phyloP scores from a whole-genome alignment of 2,797 vertebrate species.

The Arremon aurantiirostris region DNA sequence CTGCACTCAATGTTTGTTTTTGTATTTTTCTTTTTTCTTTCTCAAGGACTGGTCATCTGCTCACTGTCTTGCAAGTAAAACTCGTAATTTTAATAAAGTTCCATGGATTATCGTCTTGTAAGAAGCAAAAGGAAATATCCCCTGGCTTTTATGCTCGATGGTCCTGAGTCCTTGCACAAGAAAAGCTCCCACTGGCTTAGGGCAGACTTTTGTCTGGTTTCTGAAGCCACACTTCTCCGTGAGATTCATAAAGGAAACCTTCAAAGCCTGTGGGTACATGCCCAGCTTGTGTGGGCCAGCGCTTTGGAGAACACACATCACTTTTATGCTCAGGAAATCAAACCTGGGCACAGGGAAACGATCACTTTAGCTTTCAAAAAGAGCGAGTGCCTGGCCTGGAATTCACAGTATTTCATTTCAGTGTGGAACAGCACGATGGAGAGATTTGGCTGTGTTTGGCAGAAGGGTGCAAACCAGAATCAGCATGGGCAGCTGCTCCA shows the following conservation, averaged over 20 bases:
- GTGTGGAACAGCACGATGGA: not conserved
- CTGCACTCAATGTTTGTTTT: fast-evolving
- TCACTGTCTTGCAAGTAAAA: not conserved
- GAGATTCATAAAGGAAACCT: not conserved
- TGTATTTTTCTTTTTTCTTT: not conserved
- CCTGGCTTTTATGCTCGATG: not conserved
- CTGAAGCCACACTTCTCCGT: not conserved
- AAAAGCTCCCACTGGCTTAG: not conserved
- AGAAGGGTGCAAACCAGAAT: not conserved
- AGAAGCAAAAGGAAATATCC: not conserved
- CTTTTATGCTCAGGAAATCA: slow-evolving; percentile 21
- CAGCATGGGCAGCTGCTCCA: fast-evolving
- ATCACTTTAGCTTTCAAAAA: slow-evolving; percentile 37
- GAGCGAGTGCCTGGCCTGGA: not conserved
- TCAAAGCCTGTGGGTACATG: not conserved
- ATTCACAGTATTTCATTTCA: slow-evolving; percentile 5
- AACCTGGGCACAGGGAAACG: slow-evolving; percentile 3
- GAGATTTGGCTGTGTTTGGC: not conserved
- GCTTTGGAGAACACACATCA: not conserved
- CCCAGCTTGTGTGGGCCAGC: slow-evolving; percentile 5
- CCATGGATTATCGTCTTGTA: too few relatives aligned
- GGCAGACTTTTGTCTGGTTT: not conserved
- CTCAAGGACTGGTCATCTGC: not conserved
- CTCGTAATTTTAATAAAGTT: not conserved
- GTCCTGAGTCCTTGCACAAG: not conserved